A percentile compares a stretch with the other conserved stretches of the same genome.
These are phyloP conservation scores for Cepaea nemoralis DNA, from an alignment of 1,140 invertebrate species.

Conservation along the genomic window DNA sequence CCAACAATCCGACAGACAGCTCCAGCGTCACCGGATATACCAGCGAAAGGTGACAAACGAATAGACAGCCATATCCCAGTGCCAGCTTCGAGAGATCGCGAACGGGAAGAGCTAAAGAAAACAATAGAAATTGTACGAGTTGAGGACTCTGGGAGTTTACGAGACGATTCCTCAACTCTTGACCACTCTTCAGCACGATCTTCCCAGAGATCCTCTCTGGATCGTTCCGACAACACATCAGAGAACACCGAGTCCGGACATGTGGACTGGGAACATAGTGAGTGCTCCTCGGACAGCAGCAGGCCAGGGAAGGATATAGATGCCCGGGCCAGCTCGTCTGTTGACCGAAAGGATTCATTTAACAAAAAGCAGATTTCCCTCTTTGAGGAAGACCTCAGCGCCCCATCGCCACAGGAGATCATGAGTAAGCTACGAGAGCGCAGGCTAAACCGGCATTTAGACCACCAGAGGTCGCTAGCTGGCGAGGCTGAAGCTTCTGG, in stretches of 20 bases:
- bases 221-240: conserved; percentile 36
- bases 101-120: conserved; percentile 47
- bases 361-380: conserved; percentile 45
- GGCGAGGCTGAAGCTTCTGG: conserved; percentile 48
- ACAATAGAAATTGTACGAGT: conserved; percentile 52
- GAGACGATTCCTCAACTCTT: conserved; percentile 28
- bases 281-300: conserved; percentile 30
- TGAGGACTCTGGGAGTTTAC: conserved; percentile 27
- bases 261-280: conserved; percentile 37
- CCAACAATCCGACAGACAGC: conserved; percentile 47
- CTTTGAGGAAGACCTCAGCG: conserved; percentile 66
- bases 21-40: conserved; percentile 36
- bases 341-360: conserved; percentile 37
- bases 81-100: conserved; percentile 2
- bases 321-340: background rate
- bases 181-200: conserved; percentile 34
- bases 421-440: conserved; percentile 64
- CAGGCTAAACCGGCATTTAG: conserved; percentile 59
- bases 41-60: conserved; percentile 35
- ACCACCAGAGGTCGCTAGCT: conserved; percentile 63
- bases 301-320: conserved; percentile 34
- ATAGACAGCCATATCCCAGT: conserved; percentile 44
- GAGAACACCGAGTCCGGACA: conserved; percentile 28
- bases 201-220: conserved; percentile 36
- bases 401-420: conserved; percentile 65